Evolutionary conservation across 2,888 invertebrate species (phyloP).

Genomic region (Zaprionus bogoriensis): DNA sequence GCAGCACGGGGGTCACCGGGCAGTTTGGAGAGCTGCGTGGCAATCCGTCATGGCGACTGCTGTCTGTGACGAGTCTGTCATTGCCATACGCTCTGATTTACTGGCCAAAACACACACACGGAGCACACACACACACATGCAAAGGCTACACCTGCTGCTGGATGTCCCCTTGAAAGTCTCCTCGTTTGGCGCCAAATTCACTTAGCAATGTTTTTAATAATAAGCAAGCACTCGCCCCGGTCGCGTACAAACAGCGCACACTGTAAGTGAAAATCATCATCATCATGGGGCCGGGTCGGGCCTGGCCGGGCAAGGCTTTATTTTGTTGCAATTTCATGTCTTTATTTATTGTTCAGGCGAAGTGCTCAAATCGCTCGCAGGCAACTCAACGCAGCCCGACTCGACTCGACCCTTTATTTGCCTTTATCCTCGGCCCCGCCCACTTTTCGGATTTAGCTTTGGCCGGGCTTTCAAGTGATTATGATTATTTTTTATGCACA

Average conservation of each 20-base stretch:
- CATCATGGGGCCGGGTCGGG: too few relatives aligned
- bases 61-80: slow-evolving; percentile 73
- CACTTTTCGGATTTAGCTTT: slow-evolving; percentile 28
- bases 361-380: slow-evolving; percentile 66
- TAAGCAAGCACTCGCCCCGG: too few relatives aligned
- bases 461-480: slow-evolving; percentile 73
- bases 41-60: slow-evolving; percentile 69
- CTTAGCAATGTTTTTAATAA: slow-evolving; percentile 65
- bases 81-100: slow-evolving; percentile 74
- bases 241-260: slow-evolving; percentile 33
- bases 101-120: slow-evolving; percentile 47
- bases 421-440: not conserved
- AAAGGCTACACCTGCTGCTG: slow-evolving; percentile 1
- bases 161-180: not conserved
- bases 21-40: slow-evolving; percentile 37
- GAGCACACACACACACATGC: slow-evolving; percentile 1
- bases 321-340: slow-evolving; percentile 54
- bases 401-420: slow-evolving; percentile 47
- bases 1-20: not conserved
- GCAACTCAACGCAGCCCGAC: slow-evolving; percentile 4
- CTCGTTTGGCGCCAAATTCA: slow-evolving; percentile 48
- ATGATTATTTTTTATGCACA: slow-evolving; percentile 77
- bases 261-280: slow-evolving; percentile 36
- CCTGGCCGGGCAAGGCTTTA: too few relatives aligned
- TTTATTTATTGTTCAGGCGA: slow-evolving; percentile 54